Evolutionary conservation across 2,888 invertebrate genomes (phyloP).

Genomic region (Luperina nickerlii): DNA sequence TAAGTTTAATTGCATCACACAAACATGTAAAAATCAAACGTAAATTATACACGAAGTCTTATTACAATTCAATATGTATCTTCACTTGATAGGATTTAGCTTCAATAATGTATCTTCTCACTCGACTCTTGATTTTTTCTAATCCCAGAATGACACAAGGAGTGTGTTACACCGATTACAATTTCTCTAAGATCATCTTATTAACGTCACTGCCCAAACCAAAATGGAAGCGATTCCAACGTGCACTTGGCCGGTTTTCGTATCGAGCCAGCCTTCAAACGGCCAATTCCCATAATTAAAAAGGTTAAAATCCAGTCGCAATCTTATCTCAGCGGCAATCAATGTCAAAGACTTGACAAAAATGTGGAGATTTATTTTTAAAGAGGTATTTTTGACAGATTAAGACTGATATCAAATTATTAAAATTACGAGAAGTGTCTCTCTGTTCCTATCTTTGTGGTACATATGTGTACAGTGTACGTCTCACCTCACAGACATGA

Average conservation of each 20-base stretch:
- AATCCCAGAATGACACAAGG: not conserved
- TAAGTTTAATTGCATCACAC: not conserved
- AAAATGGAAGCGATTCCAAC: constrained; percentile 23
- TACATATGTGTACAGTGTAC: not conserved
- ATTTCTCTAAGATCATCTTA: not conserved
- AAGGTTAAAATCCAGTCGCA: not conserved
- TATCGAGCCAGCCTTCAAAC: not conserved
- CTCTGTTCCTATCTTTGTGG: not conserved
- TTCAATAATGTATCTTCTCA: not conserved
- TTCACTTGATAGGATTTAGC: not conserved
- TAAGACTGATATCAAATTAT: not conserved
- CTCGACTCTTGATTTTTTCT: not conserved
- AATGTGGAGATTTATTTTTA: not conserved
- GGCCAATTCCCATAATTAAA: not conserved
- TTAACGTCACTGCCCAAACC: constrained; percentile 20
- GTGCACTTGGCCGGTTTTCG: too few relatives aligned
- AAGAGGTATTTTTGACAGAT: not conserved
- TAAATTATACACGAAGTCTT: not conserved
- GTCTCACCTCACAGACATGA: constrained; percentile 26
- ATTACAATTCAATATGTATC: not conserved
- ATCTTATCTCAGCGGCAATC: not conserved
- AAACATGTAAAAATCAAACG: not conserved
- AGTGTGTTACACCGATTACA: not conserved
- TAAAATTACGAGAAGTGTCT: not conserved
- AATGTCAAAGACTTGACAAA: not conserved